Base-by-base conservation (phyloP, 2,113 vertebrate species). In the Meleagris gallopavo region DNA sequence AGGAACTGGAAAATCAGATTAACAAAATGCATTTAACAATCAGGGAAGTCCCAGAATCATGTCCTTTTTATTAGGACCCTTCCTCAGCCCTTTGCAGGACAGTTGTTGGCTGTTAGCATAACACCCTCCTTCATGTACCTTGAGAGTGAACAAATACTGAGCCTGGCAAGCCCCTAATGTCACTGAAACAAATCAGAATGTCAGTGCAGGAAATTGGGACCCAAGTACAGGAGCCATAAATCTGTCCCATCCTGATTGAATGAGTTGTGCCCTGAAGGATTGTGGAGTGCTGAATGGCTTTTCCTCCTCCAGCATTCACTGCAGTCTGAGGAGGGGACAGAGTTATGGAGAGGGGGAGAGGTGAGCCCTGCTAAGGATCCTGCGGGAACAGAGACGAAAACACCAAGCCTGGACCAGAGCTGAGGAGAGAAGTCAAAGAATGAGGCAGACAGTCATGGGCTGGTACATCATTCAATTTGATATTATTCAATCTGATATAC, bases 111-210 rank as follows among this genome's bases (percentile, higher is more conserved):
- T 65, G 45, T 27, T 52, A 70, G 73, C 70, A 40, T 76, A 86
- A 77, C 45, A 40, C 55, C 77, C 36, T 85, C 77, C 48, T 79
- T 29, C 89, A 60, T 4, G 2, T 84, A 66, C 82, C 85, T 66
- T 38, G 36, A 46, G 91, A 90, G 87, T 36, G 83, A 94, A 43
- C 89, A 95, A 94, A 90, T 88, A 84, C 27, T 3, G 0, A 82
- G 93, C 66, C 83, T 69, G 62, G 75, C 70, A 95, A 94, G 27
- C 27, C 82, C 78, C 87, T 91, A 70, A 82, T 86, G 93, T 70
- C 96, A 95, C 95, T 81, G 88, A 95, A 96, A 96, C 95, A 96
- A 95, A 97, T 95, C 94, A 95, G 95, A 52, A 94, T 96, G 94
- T 94, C 96, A 95, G 94, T 27, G 86, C 74, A 92, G 94, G 95